phyloP scores from a whole-genome alignment of 2,797 vertebrate genomes.

The Protonibea diacanthus region DNA sequence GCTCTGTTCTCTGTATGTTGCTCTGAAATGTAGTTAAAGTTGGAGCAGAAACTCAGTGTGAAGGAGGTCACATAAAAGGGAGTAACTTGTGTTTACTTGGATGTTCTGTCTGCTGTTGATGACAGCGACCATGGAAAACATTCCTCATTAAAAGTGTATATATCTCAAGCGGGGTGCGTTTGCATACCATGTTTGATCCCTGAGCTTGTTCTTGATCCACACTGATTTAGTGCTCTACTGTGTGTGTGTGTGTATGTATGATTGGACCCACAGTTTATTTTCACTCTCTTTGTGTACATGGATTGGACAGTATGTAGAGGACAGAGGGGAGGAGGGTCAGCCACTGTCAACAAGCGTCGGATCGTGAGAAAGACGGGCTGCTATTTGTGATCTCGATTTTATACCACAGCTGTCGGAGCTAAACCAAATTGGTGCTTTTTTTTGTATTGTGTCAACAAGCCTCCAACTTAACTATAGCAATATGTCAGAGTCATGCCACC shows the following conservation, averaged over 20 bases:
- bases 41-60: constrained; percentile 32
- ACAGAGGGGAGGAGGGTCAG: constrained; percentile 78
- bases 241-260: constrained; percentile 56
- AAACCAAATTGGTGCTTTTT: constrained; percentile 65
- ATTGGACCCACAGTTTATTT: constrained; percentile 81
- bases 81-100: constrained; percentile 56
- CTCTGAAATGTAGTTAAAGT: constrained; percentile 13
- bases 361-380: constrained; percentile 85
- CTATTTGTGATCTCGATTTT: constrained; percentile 81
- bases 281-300: constrained; percentile 80
- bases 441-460: constrained; percentile 67
- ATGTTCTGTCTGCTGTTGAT: constrained; percentile 50
- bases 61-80: constrained; percentile 54
- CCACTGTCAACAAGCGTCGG: constrained; percentile 83
- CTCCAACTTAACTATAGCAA: constrained; percentile 68
- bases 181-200: constrained; percentile 77
- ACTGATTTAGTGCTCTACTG: constrained; percentile 68
- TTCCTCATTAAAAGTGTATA: constrained; percentile 67
- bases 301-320: constrained; percentile 76
- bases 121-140: constrained; percentile 57
- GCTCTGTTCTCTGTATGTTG: constrained; percentile 26
- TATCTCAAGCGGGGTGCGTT: constrained; percentile 64
- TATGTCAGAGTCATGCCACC: constrained; percentile 62
- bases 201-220: constrained; percentile 70
- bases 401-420: constrained; percentile 78